These are phyloP conservation scores for Pristionchus entomophagus DNA, from an alignment of 2,888 invertebrate species.

Conservation along the genomic window DNA sequence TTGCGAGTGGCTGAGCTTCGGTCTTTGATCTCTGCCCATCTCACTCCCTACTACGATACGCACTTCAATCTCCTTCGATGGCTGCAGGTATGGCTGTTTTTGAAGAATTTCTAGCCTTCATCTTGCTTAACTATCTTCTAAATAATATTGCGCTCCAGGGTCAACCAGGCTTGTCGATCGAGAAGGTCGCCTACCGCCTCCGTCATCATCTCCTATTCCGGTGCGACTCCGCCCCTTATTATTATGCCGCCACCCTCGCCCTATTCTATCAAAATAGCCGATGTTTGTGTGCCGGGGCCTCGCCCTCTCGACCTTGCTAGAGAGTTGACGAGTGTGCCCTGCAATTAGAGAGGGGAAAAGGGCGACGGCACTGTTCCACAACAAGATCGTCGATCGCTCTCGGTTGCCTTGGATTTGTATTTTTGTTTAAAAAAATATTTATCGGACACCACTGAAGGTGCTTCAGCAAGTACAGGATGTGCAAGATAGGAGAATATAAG, in stretches of 20 bases:
- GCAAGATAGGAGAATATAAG: too few species aligned
- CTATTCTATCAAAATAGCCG: neutral
- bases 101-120: too few species aligned
- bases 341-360: neutral
- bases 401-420: too few species aligned
- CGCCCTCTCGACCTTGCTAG: neutral
- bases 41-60: constrained; percentile 43
- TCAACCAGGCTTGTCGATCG: constrained; percentile 52
- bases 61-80: constrained; percentile 45
- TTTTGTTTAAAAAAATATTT: too few species aligned
- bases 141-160: neutral
- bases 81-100: constrained; percentile 37
- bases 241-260: neutral
- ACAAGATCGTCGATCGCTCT: too few species aligned
- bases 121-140: too few species aligned
- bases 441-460: too few species aligned
- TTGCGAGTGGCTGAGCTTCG: constrained; percentile 35
- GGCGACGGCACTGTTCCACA: neutral
- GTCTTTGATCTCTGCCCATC: constrained; percentile 1
- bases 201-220: constrained; percentile 66
- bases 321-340: neutral
- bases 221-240: neutral
- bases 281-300: neutral
- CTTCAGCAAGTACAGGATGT: too few species aligned
- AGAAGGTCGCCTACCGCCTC: constrained; percentile 69